Conservation (phyloP, 2,113 vertebrate genomes). For the Columba livia region DNA sequence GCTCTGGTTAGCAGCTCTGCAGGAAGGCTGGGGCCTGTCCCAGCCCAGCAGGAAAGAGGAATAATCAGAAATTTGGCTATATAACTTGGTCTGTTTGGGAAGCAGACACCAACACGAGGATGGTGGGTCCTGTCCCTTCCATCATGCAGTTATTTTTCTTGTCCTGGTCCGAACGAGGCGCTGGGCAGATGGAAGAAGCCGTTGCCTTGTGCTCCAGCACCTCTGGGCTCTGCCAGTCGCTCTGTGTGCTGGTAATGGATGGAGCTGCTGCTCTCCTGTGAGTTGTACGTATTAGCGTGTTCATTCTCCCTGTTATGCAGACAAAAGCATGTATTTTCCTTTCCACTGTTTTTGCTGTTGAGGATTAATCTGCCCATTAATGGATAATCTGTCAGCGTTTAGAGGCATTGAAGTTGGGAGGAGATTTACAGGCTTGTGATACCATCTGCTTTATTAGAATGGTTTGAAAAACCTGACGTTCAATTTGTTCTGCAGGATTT, state of each 20-base stretch:
- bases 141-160: neutral
- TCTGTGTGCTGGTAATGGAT: neutral
- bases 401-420: constrained; percentile 77
- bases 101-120: neutral
- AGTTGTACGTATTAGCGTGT: neutral
- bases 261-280: constrained; percentile 38
- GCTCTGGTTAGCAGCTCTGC: rapidly evolving
- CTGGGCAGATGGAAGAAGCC: neutral
- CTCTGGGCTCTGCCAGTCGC: neutral
- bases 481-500: constrained; percentile 82
- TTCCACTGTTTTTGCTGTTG: constrained; percentile 58
- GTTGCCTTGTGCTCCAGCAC: neutral
- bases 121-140: neutral
- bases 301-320: constrained; percentile 34
- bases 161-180: neutral
- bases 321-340: constrained; percentile 67
- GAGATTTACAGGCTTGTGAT: constrained; percentile 79
- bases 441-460: constrained; percentile 79
- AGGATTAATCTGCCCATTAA: constrained; percentile 82
- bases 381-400: constrained; percentile 81
- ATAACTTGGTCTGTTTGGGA: neutral
- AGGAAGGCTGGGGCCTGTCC: neutral
- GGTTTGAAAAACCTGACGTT: constrained; percentile 80
- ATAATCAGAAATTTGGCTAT: neutral
- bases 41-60: neutral